phyloP scores from a whole-genome alignment of 1,140 invertebrate genomes.

The Heliconius hermathena region DNA sequence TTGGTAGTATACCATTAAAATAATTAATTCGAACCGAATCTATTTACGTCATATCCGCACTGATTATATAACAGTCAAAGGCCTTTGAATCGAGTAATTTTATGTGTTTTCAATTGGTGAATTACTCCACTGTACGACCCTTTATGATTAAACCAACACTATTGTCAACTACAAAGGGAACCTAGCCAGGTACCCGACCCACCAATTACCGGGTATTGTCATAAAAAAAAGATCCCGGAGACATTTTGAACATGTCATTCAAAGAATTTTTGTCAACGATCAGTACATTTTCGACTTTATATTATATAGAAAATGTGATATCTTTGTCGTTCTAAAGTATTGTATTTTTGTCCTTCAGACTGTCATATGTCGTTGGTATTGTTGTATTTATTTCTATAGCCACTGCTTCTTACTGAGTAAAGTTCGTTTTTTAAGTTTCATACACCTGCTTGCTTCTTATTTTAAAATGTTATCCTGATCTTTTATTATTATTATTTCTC shows the following conservation, averaged over 20 bases:
- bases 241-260: constrained; percentile 80
- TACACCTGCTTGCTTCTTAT: constrained; percentile 60
- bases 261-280: constrained; percentile 44
- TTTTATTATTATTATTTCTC: constrained; percentile 18
- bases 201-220: constrained; percentile 79
- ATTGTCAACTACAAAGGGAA: constrained; percentile 73
- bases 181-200: constrained; percentile 78
- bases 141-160: constrained; percentile 65
- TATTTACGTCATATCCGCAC: constrained; percentile 10
- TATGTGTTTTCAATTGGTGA: constrained; percentile 39
- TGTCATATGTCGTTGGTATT: constrained; percentile 79
- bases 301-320: constrained; percentile 29
- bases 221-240: constrained; percentile 71
- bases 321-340: constrained; percentile 63
- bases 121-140: constrained; percentile 64
- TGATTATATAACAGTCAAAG: constrained; percentile 13
- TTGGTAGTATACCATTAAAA: neutral
- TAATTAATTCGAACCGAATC: neutral
- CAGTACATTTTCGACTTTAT: constrained; percentile 46
- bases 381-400: constrained; percentile 71
- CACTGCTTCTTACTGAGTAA: constrained; percentile 53
- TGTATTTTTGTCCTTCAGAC: constrained; percentile 69
- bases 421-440: constrained; percentile 58
- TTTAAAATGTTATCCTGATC: constrained; percentile 9
- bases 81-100: constrained; percentile 30